Evolutionary conservation across 2,797 vertebrate genomes (phyloP), one percentile per base, ranked within the genome.

Genomic region (Triplophysa yarkandensis): DNA sequence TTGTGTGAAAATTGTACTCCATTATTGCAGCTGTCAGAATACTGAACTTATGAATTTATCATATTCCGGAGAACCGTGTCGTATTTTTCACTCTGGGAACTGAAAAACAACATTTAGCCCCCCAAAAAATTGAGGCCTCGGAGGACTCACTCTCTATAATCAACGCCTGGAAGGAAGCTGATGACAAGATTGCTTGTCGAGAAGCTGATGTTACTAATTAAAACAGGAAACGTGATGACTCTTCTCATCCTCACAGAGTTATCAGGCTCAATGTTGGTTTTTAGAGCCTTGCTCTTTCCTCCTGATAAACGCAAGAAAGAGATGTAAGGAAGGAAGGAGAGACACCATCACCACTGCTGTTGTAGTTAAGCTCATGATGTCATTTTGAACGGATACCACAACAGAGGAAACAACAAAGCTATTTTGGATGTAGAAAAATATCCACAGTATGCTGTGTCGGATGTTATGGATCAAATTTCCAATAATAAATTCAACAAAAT

Each of bases 191-290:
- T 82, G 83, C 80, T 83, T 80, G 77, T 83, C 32, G 63, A 84
- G 68, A 71, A 77, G 73, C 76, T 17, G 32, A 76, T 81, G 82
- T 85, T 85, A 76, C 86, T 78, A 87, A 90, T 88, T 87, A 89
- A 86, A 90, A 83, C 81, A 82, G 80, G 82, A 87, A 86, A 85
- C 86, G 79, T 2, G 83, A 91, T 89, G 89, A 90, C 77, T 84
- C 46, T 16, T 83, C 87, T 87, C 83, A 81, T 86, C 81, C 61
- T 85, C 50, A 11, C 27, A 13, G 77, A 82, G 75, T 83, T 89
- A 86, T 89, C 80, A 6, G 76, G 43, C 84, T 84, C 50, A 69
- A 41, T 67, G 77, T 76, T 81, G 79, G 80, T 67, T 73, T 77
- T 55, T 28, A 90, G 89, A 87, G 77, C 78, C 78, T 75, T 28